A percentile compares a stretch with the other conserved stretches of the same genome.
These are phyloP conservation scores for Chlorocebus sabaeus DNA, from an alignment of 2,113 vertebrate genomes.

Conservation along the genomic window DNA sequence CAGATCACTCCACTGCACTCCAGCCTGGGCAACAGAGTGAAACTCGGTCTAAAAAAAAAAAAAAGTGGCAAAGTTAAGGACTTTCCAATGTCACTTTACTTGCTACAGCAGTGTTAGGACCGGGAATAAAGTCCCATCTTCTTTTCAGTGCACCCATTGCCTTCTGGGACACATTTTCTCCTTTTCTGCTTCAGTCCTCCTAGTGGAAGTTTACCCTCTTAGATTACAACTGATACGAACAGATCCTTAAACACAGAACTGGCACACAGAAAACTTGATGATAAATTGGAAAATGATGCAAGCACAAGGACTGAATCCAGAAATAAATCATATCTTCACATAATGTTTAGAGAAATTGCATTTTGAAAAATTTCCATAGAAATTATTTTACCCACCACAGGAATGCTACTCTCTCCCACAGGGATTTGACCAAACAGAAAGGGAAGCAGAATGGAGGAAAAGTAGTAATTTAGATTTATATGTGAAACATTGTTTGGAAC, in stretches of 20 bases:
- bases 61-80: background rate
- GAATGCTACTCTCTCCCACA: constrained; percentile 52
- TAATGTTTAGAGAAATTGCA: constrained; percentile 51
- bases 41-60: background rate
- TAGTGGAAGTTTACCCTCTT: background rate
- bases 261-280: constrained; percentile 19
- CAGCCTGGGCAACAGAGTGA: no score
- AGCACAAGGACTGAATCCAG: background rate
- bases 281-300: constrained; percentile 51
- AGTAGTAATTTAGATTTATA: constrained; percentile 51
- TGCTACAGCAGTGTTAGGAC: background rate
- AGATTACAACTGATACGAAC: background rate
- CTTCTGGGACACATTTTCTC: background rate
- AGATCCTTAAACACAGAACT: background rate
- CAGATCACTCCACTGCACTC: no score
- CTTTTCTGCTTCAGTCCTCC: background rate
- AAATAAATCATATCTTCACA: constrained; percentile 60
- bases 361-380: constrained; percentile 66
- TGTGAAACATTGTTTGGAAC: constrained; percentile 46
- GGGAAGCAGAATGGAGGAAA: constrained; percentile 3
- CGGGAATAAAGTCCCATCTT: background rate
- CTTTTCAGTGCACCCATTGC: background rate
- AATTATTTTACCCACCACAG: constrained; percentile 63
- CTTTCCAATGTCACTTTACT: background rate
- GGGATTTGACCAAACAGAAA: constrained; percentile 42